phyloP scores from a whole-genome alignment of 2,113 vertebrate genomes.

The Colaptes auratus region DNA sequence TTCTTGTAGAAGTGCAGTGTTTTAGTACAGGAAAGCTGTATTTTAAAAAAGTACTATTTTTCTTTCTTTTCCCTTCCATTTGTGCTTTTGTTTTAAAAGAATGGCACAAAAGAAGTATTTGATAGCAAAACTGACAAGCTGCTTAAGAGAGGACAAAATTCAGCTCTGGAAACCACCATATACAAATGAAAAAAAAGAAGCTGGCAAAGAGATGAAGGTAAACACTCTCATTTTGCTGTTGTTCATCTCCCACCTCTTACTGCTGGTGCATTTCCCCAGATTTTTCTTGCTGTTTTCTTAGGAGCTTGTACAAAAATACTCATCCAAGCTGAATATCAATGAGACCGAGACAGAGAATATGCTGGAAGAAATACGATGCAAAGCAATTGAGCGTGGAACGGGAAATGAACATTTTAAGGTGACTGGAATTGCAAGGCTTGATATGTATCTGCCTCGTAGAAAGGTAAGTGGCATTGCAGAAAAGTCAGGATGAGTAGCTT shows the following conservation, averaged over 20 bases:
- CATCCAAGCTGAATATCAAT: slow-evolving; percentile 75
- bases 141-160: slow-evolving; percentile 88
- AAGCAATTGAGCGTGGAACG: slow-evolving; percentile 83
- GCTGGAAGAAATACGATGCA: slow-evolving; percentile 86
- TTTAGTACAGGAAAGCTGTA: not conserved
- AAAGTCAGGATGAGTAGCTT: not conserved
- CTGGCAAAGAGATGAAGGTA: slow-evolving; percentile 83
- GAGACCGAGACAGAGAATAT: slow-evolving; percentile 75
- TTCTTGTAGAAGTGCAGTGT: not conserved
- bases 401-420: slow-evolving; percentile 86
- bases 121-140: slow-evolving; percentile 85
- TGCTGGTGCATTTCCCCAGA: not conserved
- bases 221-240: not conserved
- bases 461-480: slow-evolving; percentile 72
- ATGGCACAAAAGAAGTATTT: slow-evolving; percentile 88
- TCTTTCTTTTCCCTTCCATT: not conserved
- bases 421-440: slow-evolving; percentile 86
- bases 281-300: slow-evolving; percentile 55
- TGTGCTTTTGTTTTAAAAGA: slow-evolving; percentile 55
- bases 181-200: slow-evolving; percentile 80
- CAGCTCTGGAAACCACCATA: slow-evolving; percentile 92
- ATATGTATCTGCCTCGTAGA: slow-evolving; percentile 83
- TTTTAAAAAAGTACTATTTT: not conserved
- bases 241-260: not conserved
- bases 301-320: slow-evolving; percentile 86